phyloP scores from a whole-genome alignment of 2,113 vertebrate species.

The Astur gentilis region DNA sequence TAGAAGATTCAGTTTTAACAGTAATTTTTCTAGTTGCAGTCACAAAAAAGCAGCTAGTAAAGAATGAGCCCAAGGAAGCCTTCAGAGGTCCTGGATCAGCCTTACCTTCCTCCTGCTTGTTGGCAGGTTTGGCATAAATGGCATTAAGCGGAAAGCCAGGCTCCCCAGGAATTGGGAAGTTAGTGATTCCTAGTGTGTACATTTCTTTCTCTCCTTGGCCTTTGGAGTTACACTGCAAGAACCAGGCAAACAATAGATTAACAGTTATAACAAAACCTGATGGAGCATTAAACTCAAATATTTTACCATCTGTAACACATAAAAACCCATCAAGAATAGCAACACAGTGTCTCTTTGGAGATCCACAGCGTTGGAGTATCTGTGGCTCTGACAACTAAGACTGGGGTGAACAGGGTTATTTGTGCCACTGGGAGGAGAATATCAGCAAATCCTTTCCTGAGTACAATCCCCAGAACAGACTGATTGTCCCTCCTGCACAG shows the following conservation, averaged over 20 bases:
- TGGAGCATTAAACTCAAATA: neutral
- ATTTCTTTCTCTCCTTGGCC: constrained; percentile 97
- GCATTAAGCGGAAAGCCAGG: constrained; percentile 98
- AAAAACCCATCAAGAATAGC: neutral
- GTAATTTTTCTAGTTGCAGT: neutral
- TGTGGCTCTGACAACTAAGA: neutral
- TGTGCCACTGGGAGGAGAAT: neutral
- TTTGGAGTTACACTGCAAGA: constrained; percentile 90
- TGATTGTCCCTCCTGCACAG: neutral
- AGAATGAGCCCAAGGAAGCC: neutral
- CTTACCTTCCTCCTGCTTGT: constrained; percentile 83
- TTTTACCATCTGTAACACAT: neutral
- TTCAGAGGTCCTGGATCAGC: neutral
- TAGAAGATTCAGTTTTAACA: neutral
- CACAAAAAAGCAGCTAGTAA: neutral
- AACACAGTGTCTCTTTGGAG: neutral
- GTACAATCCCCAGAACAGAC: neutral
- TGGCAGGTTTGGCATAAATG: constrained; percentile 86
- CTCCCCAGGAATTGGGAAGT: constrained; percentile 97
- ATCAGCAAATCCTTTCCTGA: neutral
- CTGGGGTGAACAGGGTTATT: neutral
- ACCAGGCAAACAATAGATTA: neutral
- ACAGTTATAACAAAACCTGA: neutral
- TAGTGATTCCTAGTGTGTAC: constrained; percentile 97
- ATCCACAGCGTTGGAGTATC: neutral